Base-by-base conservation (phyloP, 2,888 invertebrate species). In the Conomelus anceps region DNA sequence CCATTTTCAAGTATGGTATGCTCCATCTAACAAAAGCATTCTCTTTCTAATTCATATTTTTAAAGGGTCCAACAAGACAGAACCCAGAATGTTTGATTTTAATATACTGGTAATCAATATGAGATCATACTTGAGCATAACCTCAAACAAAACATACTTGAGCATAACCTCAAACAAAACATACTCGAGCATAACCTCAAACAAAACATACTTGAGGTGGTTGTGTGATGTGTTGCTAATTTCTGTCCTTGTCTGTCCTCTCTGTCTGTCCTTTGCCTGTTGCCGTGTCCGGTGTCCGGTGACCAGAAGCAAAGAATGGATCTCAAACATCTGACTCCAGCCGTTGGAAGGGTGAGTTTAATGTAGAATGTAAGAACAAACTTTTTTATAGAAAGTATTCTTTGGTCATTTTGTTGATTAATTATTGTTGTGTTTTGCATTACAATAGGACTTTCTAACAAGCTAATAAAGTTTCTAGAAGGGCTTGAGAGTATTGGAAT, bases 281-380 rank as follows among this genome's bases (percentile, higher is more conserved):
- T 63, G 63, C n/a, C 63, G n/a, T n/a, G 63, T 63, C 63, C 63
- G 63, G 63, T 63, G 63, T 63, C 63, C 63, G 63, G 63, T 63
- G 3, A n/a, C 20, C 63, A 63, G 63, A 63, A 63, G 63, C 20
- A 63, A n/a, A 63, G 63, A 63, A 63, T 63, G 63, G 63, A 63
- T 63, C 63, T 63, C 63, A 63, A 63, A 63, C 63, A 63, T n/a
- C 86, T 86, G n/a, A 86, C 86, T 24, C 86, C 86, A 86, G 86
- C 26, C 3, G 24, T 86, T 86, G 86, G 86, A 22, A 24, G 29
- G 86, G 86, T 86, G 22, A 86, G 86, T 86, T 23, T 20, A n/a
- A n/a, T n/a, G n/a, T n/a, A n/a, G n/a, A n/a, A n/a, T n/a, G n/a
- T n/a, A n/a, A n/a, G n/a, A n/a, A n/a, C n/a, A 22, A 6, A 22